phyloP scores from a whole-genome alignment of 2,888 invertebrate genomes.

The Lasioglossum figueresi region DNA sequence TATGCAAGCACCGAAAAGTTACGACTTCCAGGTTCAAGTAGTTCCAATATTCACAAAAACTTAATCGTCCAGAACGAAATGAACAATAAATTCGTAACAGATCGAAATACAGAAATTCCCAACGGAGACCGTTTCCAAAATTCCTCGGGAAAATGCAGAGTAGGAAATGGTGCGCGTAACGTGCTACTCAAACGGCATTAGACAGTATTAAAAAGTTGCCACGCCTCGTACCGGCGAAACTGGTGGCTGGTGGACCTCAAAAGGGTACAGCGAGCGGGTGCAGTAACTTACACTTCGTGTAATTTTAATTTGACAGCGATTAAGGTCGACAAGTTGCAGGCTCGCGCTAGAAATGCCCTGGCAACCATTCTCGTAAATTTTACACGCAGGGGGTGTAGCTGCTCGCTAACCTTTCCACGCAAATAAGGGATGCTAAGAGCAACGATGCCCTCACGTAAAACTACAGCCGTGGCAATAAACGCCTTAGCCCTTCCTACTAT shows the following conservation, averaged over 20 bases:
- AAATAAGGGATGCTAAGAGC: constrained; percentile 41
- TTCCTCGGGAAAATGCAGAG: not conserved
- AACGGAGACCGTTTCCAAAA: not conserved
- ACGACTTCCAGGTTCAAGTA: no score
- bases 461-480: constrained; percentile 45
- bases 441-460: constrained; percentile 37
- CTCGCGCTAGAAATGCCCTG: constrained; percentile 1
- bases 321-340: constrained; percentile 25
- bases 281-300: not conserved
- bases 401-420: constrained; percentile 18
- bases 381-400: not conserved
- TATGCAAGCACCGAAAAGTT: no score
- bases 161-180: not conserved
- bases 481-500: constrained; percentile 4
- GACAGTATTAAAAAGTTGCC: not conserved
- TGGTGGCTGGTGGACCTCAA: not conserved
- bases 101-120: not conserved
- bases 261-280: not conserved
- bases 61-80: not conserved
- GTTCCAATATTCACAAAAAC: not conserved
- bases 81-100: not conserved
- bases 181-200: not conserved
- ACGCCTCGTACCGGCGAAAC: not conserved
- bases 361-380: constrained; percentile 33
- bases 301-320: constrained; percentile 45